Evolutionary conservation across 2,797 vertebrate species (phyloP).

Genomic region (Pyrocephalus nanus): DNA sequence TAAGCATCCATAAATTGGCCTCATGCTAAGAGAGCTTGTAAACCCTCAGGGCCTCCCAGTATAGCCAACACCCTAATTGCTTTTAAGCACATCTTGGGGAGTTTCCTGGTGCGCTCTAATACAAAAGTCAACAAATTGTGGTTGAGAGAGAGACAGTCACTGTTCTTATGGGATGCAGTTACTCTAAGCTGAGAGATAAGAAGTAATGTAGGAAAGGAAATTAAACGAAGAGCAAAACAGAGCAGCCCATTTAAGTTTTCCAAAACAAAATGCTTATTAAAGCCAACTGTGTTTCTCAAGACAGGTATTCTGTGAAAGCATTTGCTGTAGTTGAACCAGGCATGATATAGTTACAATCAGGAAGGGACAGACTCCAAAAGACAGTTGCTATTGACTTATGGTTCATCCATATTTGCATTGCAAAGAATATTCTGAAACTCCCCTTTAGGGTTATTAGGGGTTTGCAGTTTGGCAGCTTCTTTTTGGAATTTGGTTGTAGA

Average conservation of each 20-base stretch:
- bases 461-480: not conserved
- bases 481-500: not conserved
- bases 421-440: not conserved
- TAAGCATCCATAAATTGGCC: constrained; percentile 19
- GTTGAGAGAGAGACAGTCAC: not conserved
- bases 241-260: not conserved
- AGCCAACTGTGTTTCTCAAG: not conserved
- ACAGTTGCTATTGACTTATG: not conserved
- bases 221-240: not conserved
- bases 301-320: not conserved
- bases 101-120: not conserved
- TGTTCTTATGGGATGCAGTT: not conserved
- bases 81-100: not conserved
- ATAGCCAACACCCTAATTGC: not conserved
- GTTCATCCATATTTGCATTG: not conserved
- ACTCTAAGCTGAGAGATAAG: not conserved
- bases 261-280: not conserved
- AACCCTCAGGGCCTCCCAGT: not conserved
- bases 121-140: not conserved
- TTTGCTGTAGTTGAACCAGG: not conserved
- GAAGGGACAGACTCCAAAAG: not conserved
- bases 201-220: not conserved
- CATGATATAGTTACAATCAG: not conserved
- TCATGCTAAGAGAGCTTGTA: constrained; percentile 22
- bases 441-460: not conserved